These are phyloP conservation scores for Abrostola triplasia DNA, from an alignment of 2,888 invertebrate species.

Conservation along the genomic window DNA sequence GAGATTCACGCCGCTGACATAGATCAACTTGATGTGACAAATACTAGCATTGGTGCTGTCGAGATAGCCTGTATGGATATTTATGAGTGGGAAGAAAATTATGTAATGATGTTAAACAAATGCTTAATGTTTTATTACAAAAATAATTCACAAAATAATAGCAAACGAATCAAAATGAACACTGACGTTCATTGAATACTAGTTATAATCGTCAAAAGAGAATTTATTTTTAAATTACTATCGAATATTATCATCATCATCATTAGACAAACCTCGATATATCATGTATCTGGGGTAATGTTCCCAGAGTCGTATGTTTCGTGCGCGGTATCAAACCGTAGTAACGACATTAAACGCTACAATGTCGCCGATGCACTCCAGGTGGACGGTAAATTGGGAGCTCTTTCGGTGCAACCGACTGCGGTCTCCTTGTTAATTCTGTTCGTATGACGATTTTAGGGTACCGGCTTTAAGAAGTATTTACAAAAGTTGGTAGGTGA, in stretches of 20 bases:
- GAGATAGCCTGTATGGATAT: constrained; percentile 52
- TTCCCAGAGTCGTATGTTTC: constrained; percentile 34
- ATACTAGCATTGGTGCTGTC: constrained; percentile 52
- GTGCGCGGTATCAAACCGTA: constrained; percentile 62
- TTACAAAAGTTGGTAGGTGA: neutral
- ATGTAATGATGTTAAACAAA: constrained; percentile 26
- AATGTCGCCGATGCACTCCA: constrained; percentile 59
- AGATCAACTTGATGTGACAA: constrained; percentile 59
- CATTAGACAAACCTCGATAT: neutral
- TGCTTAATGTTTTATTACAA: neutral
- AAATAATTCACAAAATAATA: neutral
- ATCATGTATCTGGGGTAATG: constrained; percentile 3
- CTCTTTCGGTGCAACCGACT: constrained; percentile 56
- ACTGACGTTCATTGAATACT: too few relatives aligned
- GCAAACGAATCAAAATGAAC: neutral
- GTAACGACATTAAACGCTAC: constrained; percentile 67
- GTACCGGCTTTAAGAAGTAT: constrained; percentile 18
- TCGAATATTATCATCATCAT: too few relatives aligned
- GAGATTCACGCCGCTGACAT: constrained; percentile 56
- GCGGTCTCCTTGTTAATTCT: constrained; percentile 53
- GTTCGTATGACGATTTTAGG: constrained; percentile 37
- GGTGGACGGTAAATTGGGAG: constrained; percentile 69
- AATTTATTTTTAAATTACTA: neutral
- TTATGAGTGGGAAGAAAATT: constrained; percentile 46
- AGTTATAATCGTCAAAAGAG: too few relatives aligned